phyloP scores from a whole-genome alignment of 2,797 vertebrate genomes.

The Pseudochaenichthys georgianus region DNA sequence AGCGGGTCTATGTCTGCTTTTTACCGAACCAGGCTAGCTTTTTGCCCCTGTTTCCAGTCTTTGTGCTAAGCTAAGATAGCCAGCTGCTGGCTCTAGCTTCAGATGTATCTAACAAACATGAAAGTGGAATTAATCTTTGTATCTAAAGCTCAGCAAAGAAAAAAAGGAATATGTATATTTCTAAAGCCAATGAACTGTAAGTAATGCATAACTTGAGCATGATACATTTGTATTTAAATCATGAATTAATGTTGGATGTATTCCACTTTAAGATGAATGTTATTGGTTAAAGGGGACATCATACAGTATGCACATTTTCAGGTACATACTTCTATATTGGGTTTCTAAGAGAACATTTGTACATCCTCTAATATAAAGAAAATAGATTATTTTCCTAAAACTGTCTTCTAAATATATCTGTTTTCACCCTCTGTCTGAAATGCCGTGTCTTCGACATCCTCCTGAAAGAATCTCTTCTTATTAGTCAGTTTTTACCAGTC shows the following conservation, averaged over 20 bases:
- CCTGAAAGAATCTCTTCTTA: too few relatives aligned
- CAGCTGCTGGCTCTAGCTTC: background rate
- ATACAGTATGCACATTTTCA: too few relatives aligned
- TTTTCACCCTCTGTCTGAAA: too few relatives aligned
- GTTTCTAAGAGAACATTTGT: too few relatives aligned
- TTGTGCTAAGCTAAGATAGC: background rate
- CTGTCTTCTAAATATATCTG: too few relatives aligned
- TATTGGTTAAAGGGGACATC: background rate
- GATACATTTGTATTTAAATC: constrained; percentile 23
- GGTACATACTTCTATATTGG: too few relatives aligned
- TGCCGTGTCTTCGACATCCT: too few relatives aligned
- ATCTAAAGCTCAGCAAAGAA: background rate
- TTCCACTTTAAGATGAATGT: constrained; percentile 12
- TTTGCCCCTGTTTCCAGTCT: background rate
- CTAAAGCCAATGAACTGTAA: background rate
- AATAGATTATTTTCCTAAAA: too few relatives aligned
- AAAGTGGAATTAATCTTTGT: background rate
- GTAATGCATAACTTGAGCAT: constrained; percentile 1
- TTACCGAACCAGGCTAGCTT: background rate
- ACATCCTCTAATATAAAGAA: too few relatives aligned
- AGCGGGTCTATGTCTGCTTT: background rate
- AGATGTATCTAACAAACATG: background rate
- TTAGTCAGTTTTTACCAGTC: too few relatives aligned
- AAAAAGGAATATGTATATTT: background rate
- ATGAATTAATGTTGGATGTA: background rate